These are phyloP conservation scores for Diarsia brunnea DNA, from an alignment of 2,888 invertebrate genomes.

Conservation along the genomic window DNA sequence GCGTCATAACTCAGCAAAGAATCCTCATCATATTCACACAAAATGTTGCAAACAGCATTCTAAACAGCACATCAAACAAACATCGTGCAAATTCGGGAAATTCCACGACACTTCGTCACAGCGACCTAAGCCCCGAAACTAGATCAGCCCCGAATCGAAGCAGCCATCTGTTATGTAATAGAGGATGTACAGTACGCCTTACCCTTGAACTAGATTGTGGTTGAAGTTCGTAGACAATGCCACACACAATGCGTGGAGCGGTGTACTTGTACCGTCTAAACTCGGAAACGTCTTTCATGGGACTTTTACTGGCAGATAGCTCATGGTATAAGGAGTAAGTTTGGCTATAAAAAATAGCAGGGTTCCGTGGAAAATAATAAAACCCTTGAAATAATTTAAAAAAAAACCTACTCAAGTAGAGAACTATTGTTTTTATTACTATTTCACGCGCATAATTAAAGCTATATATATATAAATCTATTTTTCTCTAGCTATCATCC, in stretches of 20 bases:
- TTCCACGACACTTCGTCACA: slow-evolving; percentile 17
- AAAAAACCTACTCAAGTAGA: too few species aligned
- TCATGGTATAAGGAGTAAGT: too few species aligned
- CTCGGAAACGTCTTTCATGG: too few species aligned
- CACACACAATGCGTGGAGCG: slow-evolving; percentile 36
- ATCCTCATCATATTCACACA: neutral
- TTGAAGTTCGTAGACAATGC: slow-evolving; percentile 62
- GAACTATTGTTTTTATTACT: too few species aligned
- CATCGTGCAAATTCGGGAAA: slow-evolving; percentile 38
- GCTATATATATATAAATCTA: too few species aligned
- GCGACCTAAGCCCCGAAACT: slow-evolving; percentile 27
- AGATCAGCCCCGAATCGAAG: slow-evolving; percentile 30
- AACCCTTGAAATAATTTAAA: too few species aligned
- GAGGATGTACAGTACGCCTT: slow-evolving; percentile 62
- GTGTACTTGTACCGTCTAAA: slow-evolving; percentile 30
- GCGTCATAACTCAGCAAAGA: neutral
- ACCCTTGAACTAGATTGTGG: slow-evolving; percentile 66
- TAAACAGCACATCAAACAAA: neutral
- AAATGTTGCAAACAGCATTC: slow-evolving; percentile 2
- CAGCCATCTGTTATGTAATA: slow-evolving; percentile 57
- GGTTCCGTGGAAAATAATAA: too few species aligned
- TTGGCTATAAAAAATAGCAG: too few species aligned
- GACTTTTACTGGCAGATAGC: too few species aligned
- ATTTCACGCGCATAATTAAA: too few species aligned
- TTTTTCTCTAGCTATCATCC: too few species aligned